phyloP scores from a whole-genome alignment of 1,140 invertebrate species.

The Macrocentrus cingulum region DNA sequence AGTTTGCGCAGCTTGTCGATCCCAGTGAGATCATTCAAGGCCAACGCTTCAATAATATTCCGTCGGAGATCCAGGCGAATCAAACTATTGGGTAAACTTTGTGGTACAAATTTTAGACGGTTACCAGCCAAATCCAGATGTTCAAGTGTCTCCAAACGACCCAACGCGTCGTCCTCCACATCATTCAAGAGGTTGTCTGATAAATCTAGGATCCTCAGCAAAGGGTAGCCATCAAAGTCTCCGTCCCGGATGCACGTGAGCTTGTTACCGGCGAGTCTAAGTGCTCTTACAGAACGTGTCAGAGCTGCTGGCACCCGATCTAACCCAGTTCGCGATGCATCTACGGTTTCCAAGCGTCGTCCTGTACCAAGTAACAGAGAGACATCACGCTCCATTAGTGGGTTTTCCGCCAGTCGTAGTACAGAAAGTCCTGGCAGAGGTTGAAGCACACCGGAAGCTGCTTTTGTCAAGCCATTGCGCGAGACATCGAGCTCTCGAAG shows the following conservation, averaged over 20 bases:
- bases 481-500: constrained; percentile 81
- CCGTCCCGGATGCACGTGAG: constrained; percentile 74
- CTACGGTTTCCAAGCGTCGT: constrained; percentile 73
- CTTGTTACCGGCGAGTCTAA: constrained; percentile 77
- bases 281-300: constrained; percentile 78
- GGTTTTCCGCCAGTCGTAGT: constrained; percentile 74
- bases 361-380: constrained; percentile 70
- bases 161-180: constrained; percentile 85
- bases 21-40: constrained; percentile 68
- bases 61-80: constrained; percentile 65
- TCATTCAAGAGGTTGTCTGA: constrained; percentile 74
- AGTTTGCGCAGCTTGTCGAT: constrained; percentile 72
- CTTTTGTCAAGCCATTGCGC: constrained; percentile 70
- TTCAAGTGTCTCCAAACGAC: constrained; percentile 76
- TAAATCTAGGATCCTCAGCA: constrained; percentile 78
- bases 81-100: constrained; percentile 67
- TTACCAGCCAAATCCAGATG: constrained; percentile 81
- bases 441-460: constrained; percentile 73
- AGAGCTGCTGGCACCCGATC: constrained; percentile 78
- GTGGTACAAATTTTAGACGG: constrained; percentile 66
- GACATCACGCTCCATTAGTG: constrained; percentile 64
- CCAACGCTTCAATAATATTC: constrained; percentile 69
- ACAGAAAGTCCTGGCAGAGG: constrained; percentile 75
- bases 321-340: constrained; percentile 79
- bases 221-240: constrained; percentile 87